Conservation (phyloP, 2,888 invertebrate genomes). For the Prenolepis imparis region DNA sequence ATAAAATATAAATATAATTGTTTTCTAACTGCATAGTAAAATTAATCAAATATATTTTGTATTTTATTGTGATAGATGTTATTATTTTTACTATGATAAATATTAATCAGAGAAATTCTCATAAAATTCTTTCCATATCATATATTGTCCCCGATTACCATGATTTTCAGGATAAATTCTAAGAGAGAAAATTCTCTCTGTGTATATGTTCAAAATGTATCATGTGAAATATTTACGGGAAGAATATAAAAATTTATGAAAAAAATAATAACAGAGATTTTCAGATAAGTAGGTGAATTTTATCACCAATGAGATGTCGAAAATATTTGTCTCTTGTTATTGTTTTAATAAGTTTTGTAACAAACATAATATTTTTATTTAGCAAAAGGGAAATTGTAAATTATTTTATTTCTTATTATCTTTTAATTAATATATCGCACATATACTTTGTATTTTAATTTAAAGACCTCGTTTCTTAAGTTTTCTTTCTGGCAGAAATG, state of each 20-base stretch:
- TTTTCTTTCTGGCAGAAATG: conserved; percentile 3
- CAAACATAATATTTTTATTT: not conserved
- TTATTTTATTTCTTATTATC: not conserved
- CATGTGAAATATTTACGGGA: not conserved
- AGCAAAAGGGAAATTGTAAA: not conserved
- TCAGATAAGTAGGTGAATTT: not conserved
- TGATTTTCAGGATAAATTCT: too few species aligned
- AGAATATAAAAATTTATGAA: not conserved
- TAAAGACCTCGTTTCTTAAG: not conserved
- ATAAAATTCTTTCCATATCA: too few species aligned
- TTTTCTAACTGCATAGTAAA: too few species aligned
- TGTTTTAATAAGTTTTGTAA: not conserved
- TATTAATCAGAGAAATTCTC: too few species aligned
- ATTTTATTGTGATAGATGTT: too few species aligned
- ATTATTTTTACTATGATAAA: too few species aligned
- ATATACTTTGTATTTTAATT: not conserved
- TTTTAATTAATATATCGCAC: not conserved
- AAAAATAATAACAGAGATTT: not conserved
- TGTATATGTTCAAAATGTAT: not conserved
- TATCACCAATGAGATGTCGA: not conserved
- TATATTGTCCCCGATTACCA: too few species aligned
- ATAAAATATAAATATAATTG: too few species aligned
- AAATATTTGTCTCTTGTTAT: not conserved
- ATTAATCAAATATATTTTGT: too few species aligned
- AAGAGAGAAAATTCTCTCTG: too few species aligned